Percentiles rank a stretch among this genome's conserved stretches.
These are phyloP conservation scores for Adelphocoris suturalis DNA, from an alignment of 2,888 invertebrate genomes.

Conservation along the genomic window DNA sequence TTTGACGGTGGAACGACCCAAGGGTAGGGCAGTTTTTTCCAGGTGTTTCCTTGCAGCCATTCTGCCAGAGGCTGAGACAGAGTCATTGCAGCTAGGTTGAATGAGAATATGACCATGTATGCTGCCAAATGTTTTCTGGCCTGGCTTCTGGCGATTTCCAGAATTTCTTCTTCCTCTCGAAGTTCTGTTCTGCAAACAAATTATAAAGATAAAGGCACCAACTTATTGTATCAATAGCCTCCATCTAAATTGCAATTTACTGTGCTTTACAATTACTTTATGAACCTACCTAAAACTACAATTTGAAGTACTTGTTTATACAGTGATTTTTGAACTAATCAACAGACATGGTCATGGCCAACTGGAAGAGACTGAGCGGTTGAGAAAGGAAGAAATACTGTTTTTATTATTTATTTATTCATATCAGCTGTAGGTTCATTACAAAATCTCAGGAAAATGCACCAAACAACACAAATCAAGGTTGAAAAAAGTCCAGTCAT, in stretches of 20 bases:
- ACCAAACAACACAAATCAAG: no score
- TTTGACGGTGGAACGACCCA: slow-evolving; percentile 39
- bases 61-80: slow-evolving; percentile 37
- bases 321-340: no score
- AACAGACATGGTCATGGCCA: no score
- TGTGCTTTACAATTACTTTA: not conserved
- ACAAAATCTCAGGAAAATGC: no score
- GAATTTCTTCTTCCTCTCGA: not conserved
- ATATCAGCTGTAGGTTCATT: no score
- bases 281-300: no score
- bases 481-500: no score
- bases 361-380: no score
- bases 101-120: not conserved
- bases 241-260: not conserved
- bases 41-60: slow-evolving; percentile 29
- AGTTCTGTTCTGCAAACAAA: not conserved
- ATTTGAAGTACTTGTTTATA: no score
- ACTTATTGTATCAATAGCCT: not conserved
- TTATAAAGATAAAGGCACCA: not conserved
- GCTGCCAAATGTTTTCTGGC: not conserved
- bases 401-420: no score
- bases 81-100: slow-evolving; percentile 15
- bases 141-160: not conserved
- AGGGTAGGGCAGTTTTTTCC: slow-evolving; percentile 50
- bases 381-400: no score